Conservation (phyloP, 1,140 invertebrate genomes). For the Zaprionus lachaisei region DNA sequence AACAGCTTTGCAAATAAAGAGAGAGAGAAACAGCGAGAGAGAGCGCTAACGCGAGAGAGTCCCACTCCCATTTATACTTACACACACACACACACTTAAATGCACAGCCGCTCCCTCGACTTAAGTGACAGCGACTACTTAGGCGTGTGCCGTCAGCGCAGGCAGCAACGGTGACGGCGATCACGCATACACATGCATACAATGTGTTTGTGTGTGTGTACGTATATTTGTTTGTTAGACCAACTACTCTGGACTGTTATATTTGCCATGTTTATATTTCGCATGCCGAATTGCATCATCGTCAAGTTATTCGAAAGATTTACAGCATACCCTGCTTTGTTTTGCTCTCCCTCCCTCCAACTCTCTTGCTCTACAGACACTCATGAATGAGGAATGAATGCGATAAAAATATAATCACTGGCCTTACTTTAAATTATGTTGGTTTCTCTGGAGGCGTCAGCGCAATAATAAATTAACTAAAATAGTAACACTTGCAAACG, state of each 20-base stretch:
- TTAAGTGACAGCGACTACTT: slow-evolving; percentile 75
- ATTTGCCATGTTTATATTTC: slow-evolving; percentile 42
- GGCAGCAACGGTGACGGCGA: slow-evolving; percentile 26
- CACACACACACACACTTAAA: slow-evolving; percentile 17
- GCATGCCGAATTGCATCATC: slow-evolving; percentile 67
- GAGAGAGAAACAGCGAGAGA: slow-evolving; percentile 45
- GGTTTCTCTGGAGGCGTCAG: slow-evolving; percentile 27
- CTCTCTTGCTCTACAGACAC: slow-evolving; percentile 1
- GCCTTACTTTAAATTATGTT: slow-evolving; percentile 34
- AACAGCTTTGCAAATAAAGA: slow-evolving; percentile 51
- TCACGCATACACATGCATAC: slow-evolving; percentile 11
- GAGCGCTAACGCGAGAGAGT: not conserved
- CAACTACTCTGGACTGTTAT: slow-evolving; percentile 45
- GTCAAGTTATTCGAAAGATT: slow-evolving; percentile 61
- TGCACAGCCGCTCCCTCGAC: slow-evolving; percentile 70
- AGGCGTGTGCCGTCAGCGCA: slow-evolving; percentile 60
- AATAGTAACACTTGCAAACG: slow-evolving; percentile 33
- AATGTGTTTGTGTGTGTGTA: slow-evolving; percentile 9
- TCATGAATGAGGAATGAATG: slow-evolving; percentile 28
- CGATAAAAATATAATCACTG: slow-evolving; percentile 62
- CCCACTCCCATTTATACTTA: slow-evolving; percentile 16
- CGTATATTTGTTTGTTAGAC: slow-evolving; percentile 33
- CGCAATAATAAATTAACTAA: slow-evolving; percentile 28
- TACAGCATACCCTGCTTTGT: slow-evolving; percentile 26
- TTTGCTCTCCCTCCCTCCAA: slow-evolving; percentile 8